Evolutionary conservation across 2,888 invertebrate species (phyloP), one percentile per base, ranked within the genome.

Genomic region (Brassicogethes aeneus): DNA sequence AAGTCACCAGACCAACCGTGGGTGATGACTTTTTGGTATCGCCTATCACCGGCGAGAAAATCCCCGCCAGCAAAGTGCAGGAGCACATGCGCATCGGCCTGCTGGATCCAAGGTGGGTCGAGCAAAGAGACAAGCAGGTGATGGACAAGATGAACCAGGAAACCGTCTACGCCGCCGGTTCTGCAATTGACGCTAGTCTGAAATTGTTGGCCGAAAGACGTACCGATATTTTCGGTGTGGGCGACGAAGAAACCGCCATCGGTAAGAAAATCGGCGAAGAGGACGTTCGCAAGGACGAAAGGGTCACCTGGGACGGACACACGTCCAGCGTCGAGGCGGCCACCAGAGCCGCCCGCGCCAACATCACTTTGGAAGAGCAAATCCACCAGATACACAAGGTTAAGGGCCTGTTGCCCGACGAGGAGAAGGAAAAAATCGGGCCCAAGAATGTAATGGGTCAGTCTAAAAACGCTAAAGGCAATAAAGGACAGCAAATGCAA

Each of bases 161-260:
- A 58, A 87, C 83, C 2, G 86, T 88, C 1, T 85, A 80, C 55
- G 84, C 83, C 1, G 77, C 78, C 38, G 82, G 79, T 37, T 81
- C 90, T 16, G 91, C 94, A n/a, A 95, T 99, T 59, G 94, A 95
- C 62, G 90, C 90, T 31, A 93, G 90, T 61, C 79, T 99, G 61
- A 94, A 94, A 65, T 85, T 91, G 63, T 74, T 99, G 59, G 99
- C 99, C 0, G 97, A 99, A 66, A 80, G 99, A 53, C 93, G 99
- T 84, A 97, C 99, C 1, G 99, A 99, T 76, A 99, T 99, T 70
- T 99, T 99, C 72, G 99, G 99, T 70, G 90, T 93, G 46, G 97
- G 97, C 42, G 92, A 92, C 65, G 96, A 97, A 67, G 99, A 99
- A 75, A 96, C 97, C 0, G 91, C 92, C 15, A 99, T 99, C 64